These are phyloP conservation scores for Synergus japonicus DNA, from an alignment of 2,888 invertebrate species.

Conservation along the genomic window DNA sequence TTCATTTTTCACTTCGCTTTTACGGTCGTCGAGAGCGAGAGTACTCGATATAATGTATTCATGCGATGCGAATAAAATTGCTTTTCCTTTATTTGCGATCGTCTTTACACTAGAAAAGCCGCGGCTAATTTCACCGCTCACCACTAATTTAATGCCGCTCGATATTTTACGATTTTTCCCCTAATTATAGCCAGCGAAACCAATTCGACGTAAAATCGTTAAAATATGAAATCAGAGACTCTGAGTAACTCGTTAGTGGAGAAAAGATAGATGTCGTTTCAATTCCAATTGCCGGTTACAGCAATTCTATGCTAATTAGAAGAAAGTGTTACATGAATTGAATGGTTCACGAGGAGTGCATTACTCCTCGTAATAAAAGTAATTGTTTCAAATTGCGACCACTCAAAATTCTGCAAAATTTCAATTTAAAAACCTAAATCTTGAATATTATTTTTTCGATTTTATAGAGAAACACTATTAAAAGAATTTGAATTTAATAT, in stretches of 20 bases:
- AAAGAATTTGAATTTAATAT: neutral
- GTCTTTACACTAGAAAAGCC: conserved; percentile 3
- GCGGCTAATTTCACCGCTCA: conserved; percentile 28
- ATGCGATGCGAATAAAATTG: conserved; percentile 36
- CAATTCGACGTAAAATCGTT: conserved; percentile 21
- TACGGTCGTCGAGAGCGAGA: conserved; percentile 37
- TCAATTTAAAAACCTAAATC: too few relatives aligned
- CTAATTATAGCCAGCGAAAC: conserved; percentile 9
- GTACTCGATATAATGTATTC: conserved; percentile 36
- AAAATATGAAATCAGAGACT: conserved; percentile 14
- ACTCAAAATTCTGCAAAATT: too few relatives aligned
- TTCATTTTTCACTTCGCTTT: conserved; percentile 28
- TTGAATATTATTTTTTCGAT: too few relatives aligned
- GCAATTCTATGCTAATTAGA: neutral
- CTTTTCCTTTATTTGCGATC: conserved; percentile 24
- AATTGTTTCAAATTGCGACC: too few relatives aligned
- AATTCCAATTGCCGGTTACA: neutral
- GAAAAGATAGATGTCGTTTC: neutral
- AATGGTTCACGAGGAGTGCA: too few relatives aligned
- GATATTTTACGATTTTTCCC: conserved; percentile 29
- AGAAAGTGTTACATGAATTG: neutral
- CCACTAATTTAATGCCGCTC: conserved; percentile 20
- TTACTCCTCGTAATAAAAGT: too few relatives aligned
- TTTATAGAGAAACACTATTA: too few relatives aligned
- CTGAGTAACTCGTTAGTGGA: conserved; percentile 12